Conservation (phyloP, 2,797 vertebrate species). For the Toxotes lorentzi region DNA sequence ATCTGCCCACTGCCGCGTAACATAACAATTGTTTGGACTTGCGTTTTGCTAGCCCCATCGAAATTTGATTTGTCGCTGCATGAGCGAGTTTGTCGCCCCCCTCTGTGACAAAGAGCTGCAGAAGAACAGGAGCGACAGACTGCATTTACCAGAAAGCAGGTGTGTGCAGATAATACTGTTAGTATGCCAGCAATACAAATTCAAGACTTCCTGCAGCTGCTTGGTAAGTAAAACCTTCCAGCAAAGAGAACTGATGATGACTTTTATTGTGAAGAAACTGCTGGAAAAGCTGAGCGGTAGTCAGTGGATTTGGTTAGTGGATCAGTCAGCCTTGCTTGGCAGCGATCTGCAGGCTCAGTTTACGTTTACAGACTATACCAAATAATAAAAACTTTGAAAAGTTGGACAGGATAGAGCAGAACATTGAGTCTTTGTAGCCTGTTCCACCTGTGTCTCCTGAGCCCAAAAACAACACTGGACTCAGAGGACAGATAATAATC, state of each 20-base stretch:
- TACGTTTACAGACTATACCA: neutral
- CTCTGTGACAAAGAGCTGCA: constrained; percentile 12
- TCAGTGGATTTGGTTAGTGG: neutral
- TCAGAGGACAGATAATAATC: constrained; percentile 4
- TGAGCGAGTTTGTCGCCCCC: neutral
- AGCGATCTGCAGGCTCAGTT: neutral
- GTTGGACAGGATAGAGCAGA: neutral
- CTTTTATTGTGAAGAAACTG: neutral
- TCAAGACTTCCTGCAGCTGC: neutral
- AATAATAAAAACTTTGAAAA: neutral
- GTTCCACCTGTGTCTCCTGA: neutral
- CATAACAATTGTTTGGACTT: neutral
- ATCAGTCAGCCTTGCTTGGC: neutral
- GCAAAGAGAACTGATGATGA: neutral
- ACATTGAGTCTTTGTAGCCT: neutral
- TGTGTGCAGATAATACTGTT: constrained; percentile 2
- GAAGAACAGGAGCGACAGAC: constrained; percentile 27
- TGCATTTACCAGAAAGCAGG: constrained; percentile 8
- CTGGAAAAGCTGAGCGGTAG: neutral
- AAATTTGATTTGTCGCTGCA: neutral
- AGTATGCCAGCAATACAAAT: neutral
- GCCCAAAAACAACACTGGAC: neutral
- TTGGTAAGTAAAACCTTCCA: neutral
- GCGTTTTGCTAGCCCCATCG: neutral
- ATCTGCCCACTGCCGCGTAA: neutral